Evolutionary conservation across 2,113 vertebrate genomes (phyloP).

Genomic region (Megalops atlanticus): DNA sequence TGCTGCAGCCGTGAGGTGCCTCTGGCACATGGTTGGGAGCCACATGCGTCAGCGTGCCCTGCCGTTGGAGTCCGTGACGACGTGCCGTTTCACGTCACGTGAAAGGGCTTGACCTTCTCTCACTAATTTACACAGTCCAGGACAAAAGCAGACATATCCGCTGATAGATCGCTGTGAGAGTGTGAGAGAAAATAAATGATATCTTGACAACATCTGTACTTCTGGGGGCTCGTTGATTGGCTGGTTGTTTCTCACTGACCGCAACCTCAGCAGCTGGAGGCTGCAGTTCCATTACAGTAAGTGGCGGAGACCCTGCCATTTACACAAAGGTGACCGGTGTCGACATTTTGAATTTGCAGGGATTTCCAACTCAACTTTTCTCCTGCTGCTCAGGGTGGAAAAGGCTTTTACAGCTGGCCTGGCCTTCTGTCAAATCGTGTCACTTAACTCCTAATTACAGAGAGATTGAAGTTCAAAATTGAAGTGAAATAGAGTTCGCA

Average conservation of each 20-base stretch:
- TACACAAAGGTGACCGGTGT: not conserved
- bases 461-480: too few species aligned
- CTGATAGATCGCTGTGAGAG: not conserved
- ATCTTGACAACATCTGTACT: not conserved
- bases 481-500: not conserved
- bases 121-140: not conserved
- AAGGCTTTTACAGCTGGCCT: not conserved
- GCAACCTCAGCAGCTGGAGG: not conserved
- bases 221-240: not conserved
- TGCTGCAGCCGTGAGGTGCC: not conserved
- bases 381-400: not conserved
- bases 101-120: not conserved
- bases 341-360: not conserved
- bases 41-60: not conserved
- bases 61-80: not conserved
- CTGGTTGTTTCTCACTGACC: not conserved
- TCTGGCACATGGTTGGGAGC: too few species aligned
- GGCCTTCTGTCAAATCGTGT: not conserved
- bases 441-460: not conserved
- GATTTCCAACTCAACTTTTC: not conserved
- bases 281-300: not conserved
- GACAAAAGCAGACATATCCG: not conserved
- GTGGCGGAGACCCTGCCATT: not conserved
- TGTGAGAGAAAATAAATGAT: not conserved
- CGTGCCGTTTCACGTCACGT: not conserved